Evolutionary conservation across 2,888 invertebrate species (phyloP).

Genomic region (Epistrophe grossulariae): DNA sequence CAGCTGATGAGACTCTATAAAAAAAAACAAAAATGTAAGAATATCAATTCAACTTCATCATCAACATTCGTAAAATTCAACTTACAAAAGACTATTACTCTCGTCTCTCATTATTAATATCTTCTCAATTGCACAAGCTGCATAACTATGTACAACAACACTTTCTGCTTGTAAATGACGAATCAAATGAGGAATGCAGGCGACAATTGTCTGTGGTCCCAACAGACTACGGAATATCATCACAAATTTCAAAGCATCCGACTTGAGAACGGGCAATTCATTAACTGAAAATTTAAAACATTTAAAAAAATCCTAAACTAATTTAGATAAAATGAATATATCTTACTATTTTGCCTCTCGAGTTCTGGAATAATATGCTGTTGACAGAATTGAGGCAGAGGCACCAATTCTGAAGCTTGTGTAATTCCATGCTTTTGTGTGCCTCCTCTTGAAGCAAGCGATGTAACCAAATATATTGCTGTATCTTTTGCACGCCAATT

Average conservation of each 20-base stretch:
- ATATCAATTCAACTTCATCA: neutral
- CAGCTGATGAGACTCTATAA: conserved; percentile 86
- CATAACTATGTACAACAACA: conserved; percentile 97
- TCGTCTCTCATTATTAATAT: conserved; percentile 90
- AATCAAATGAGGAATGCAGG: conserved; percentile 91
- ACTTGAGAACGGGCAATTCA: conserved; percentile 95
- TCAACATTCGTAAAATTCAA: conserved; percentile 47
- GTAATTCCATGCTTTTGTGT: conserved; percentile 97
- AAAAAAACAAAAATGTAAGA: neutral
- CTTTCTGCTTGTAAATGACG: conserved; percentile 90
- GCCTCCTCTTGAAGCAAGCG: conserved; percentile 94
- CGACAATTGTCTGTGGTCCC: conserved; percentile 90
- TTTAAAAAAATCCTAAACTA: neutral
- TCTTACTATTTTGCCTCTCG: conserved; percentile 88
- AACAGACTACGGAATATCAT: conserved; percentile 97
- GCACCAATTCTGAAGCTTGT: conserved; percentile 94
- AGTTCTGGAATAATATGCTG: conserved; percentile 95
- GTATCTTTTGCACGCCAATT: conserved; percentile 98
- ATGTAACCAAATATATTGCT: conserved; percentile 97
- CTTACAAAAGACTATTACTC: conserved; percentile 85
- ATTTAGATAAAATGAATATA: neutral
- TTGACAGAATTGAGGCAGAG: conserved; percentile 94
- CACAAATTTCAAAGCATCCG: conserved; percentile 97
- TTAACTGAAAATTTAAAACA: conserved; percentile 87
- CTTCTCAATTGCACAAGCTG: conserved; percentile 96